phyloP scores from a whole-genome alignment of 2,888 invertebrate genomes.

The Cosmia pyralina region DNA sequence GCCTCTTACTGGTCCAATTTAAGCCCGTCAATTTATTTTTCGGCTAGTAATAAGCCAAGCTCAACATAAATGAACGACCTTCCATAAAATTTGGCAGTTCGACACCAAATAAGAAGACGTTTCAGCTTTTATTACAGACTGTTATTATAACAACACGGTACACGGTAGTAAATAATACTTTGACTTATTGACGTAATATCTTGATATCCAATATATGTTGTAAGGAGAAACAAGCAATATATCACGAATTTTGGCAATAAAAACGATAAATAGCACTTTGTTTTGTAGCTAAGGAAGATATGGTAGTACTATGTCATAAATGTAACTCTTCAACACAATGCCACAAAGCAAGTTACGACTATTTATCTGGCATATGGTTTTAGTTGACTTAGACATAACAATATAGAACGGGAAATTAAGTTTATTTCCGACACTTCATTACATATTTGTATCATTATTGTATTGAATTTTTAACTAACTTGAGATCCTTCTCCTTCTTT shows the following conservation, averaged over 20 bases:
- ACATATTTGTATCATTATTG: too few relatives aligned
- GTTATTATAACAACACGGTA: conserved; percentile 15
- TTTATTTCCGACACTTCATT: conserved; percentile 1
- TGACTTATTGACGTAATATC: conserved; percentile 41
- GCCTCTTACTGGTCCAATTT: background rate
- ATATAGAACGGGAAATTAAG: conserved; percentile 18
- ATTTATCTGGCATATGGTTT: conserved; percentile 12
- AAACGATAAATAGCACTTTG: conserved; percentile 59
- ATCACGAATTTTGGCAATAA: conserved; percentile 59
- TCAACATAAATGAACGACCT: background rate
- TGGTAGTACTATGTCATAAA: conserved; percentile 30
- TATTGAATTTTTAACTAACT: conserved; percentile 8
- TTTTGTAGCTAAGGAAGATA: conserved; percentile 44
- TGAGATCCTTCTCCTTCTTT: background rate
- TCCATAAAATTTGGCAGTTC: conserved; percentile 12
- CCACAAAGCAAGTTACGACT: background rate
- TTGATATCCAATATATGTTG: conserved; percentile 43
- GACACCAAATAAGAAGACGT: conserved; percentile 7
- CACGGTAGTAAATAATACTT: conserved; percentile 38
- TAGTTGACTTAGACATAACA: background rate
- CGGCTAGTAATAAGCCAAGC: background rate
- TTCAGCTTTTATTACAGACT: background rate
- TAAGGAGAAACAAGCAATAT: conserved; percentile 37
- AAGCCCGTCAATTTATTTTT: conserved; percentile 21
- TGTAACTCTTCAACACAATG: conserved; percentile 11